phyloP scores from a whole-genome alignment of 2,888 invertebrate genomes.

The Dolichomitus sp. region DNA sequence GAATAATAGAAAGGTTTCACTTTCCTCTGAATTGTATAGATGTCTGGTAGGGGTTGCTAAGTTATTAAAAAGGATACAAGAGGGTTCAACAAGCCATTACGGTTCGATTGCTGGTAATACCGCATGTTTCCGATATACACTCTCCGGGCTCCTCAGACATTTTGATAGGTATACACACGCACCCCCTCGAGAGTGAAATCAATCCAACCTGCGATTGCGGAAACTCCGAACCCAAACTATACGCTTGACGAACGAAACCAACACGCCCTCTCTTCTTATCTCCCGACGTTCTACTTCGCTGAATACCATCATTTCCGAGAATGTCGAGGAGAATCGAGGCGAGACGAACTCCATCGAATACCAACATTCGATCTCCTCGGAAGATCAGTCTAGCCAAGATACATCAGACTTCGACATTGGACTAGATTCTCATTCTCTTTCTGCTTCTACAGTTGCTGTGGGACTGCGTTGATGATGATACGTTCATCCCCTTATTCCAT shows the following conservation, averaged over 20 bases:
- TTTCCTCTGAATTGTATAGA: background rate
- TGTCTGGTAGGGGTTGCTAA: slow-evolving; percentile 4
- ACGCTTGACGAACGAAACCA: slow-evolving; percentile 25
- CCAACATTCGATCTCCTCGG: slow-evolving; percentile 36
- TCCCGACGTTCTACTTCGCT: slow-evolving; percentile 58
- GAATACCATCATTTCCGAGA: slow-evolving; percentile 65
- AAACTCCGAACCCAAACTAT: slow-evolving; percentile 26
- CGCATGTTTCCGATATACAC: slow-evolving; percentile 34
- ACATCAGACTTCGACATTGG: slow-evolving; percentile 35
- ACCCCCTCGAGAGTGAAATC: slow-evolving; percentile 55
- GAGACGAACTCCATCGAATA: slow-evolving; percentile 46
- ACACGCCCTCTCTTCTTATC: slow-evolving; percentile 60
- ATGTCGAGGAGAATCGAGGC: slow-evolving; percentile 54
- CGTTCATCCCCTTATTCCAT: slow-evolving; percentile 75
- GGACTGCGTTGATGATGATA: slow-evolving; percentile 75
- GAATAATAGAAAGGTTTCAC: background rate
- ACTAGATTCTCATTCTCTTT: slow-evolving; percentile 38
- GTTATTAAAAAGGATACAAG: slow-evolving; percentile 32
- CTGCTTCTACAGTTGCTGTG: slow-evolving; percentile 11
- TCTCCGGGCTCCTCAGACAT: slow-evolving; percentile 47
- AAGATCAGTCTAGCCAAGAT: slow-evolving; percentile 50
- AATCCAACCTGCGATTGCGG: slow-evolving; percentile 51
- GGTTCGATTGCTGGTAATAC: slow-evolving; percentile 50
- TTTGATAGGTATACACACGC: slow-evolving; percentile 52
- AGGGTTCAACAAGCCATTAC: slow-evolving; percentile 47